Evolutionary conservation across 2,888 invertebrate genomes (phyloP), one percentile per base, ranked within the genome.

Genomic region (Carcina quercana): DNA sequence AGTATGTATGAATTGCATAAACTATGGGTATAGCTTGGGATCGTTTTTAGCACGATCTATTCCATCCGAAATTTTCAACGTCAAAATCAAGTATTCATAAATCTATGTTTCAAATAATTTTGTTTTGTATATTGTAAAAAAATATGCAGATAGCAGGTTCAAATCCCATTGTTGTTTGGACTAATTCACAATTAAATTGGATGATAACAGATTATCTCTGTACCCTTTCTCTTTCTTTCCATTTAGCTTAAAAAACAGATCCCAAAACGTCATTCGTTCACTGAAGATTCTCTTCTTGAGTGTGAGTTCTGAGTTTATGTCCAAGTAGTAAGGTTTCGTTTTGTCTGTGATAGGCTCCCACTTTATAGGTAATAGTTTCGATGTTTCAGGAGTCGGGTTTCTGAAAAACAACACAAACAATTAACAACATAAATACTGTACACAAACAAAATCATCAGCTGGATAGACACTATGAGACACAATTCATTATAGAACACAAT

Each of bases 241-340:
- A 30, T 64, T 62, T 5, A 32, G 32, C 20, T 46, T 50, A 17
- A 46, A 61, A 38, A 71, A 61, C 3, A 68, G 38, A 31, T 70
- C 63, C 62, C 63, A 66, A 38, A 68, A 69, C 0, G 60, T 38
- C 45, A 61, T 51, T 14, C 69, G 50, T 3, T 49, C 40, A 15
- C 52, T 27, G 25, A 53, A 55, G 0, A 65, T 63, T 14, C 63
- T 50, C 3, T 34, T 38, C 2, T 37, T 38, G 1, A 53, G 8
- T 0, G 28, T 20, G 2, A 67, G 15, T 7, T 56, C 47, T 1
- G 35, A 34, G 34, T 50, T 41, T 7, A 71, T 62, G 12, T 59
- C 39, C 13, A 70, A 28, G 26, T 55, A 68, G 22, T 59, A 32
- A 24, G 48, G 32, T 0, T 34, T 32, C 1, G 46, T 43, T 0